Conservation (phyloP, 2,797 vertebrate genomes). For the Heliangelus exortis region DNA sequence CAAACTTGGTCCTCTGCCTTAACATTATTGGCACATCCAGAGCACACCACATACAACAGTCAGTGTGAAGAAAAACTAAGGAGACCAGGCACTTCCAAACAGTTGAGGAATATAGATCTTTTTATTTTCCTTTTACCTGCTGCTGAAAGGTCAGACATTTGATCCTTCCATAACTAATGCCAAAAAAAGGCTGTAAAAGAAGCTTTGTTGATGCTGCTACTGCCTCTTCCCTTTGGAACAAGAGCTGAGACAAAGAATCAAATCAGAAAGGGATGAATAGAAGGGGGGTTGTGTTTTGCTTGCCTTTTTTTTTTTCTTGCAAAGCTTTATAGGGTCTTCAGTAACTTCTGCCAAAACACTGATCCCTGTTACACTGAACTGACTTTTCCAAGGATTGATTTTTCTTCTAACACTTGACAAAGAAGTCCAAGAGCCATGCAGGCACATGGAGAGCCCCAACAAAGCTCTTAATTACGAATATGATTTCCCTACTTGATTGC, state of each 20-base stretch:
- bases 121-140: conserved; percentile 35
- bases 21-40: not conserved
- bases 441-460: not conserved
- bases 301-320: not conserved
- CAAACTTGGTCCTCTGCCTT: not conserved
- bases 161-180: conserved; percentile 12
- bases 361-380: not conserved
- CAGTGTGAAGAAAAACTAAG: not conserved
- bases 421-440: not conserved
- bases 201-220: conserved; percentile 26
- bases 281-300: not conserved
- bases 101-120: not conserved
- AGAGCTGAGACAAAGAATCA: not conserved
- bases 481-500: not conserved
- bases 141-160: conserved; percentile 43
- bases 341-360: not conserved
- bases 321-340: not conserved
- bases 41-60: not conserved
- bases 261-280: conserved; percentile 12
- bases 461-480: not conserved
- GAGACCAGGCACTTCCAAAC: not conserved
- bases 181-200: conserved; percentile 39
- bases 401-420: not conserved
- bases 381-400: not conserved
- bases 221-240: not conserved